Percentiles rank a stretch among this genome's conserved stretches.
Evolutionary conservation across 1,140 invertebrate species (phyloP).

Genomic region (Chrysopa pallens): DNA sequence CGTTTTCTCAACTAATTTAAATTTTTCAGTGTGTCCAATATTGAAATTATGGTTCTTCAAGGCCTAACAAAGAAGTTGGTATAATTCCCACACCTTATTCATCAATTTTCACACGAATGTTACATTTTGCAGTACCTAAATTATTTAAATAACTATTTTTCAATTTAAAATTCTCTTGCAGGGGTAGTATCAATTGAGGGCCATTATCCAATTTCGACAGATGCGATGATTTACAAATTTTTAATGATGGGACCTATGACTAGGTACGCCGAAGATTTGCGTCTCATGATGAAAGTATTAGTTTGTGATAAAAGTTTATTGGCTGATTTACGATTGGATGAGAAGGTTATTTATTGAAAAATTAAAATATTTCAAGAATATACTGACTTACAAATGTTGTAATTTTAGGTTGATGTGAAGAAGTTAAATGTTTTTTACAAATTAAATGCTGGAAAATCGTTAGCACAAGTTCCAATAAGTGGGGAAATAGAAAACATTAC

Average conservation of each 20-base stretch:
- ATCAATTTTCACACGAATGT: no score
- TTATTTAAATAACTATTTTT: no score
- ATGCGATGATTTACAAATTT: constrained; percentile 21
- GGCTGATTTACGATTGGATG: constrained; percentile 19
- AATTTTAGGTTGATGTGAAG: constrained; percentile 40
- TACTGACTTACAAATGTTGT: constrained; percentile 1
- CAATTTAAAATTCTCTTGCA: constrained; percentile 7
- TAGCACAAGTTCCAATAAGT: constrained; percentile 38
- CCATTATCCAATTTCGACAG: constrained; percentile 32
- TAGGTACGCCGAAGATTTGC: constrained; percentile 57
- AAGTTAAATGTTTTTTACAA: constrained; percentile 62
- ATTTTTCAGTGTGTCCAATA: no score
- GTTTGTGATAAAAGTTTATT: constrained; percentile 26
- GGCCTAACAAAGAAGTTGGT: no score
- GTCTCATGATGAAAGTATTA: constrained; percentile 40
- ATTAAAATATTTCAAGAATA: constrained; percentile 1
- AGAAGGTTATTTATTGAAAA: constrained; percentile 8
- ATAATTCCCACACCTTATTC: no score
- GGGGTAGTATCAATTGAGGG: constrained; percentile 33
- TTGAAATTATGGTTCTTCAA: no score
- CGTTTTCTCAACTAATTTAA: no score
- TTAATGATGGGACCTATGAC: constrained; percentile 57
- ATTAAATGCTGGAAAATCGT: constrained; percentile 46
- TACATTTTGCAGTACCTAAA: no score
- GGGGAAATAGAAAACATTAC: constrained; percentile 47